These are phyloP conservation scores for Saturnia japonica DNA, from an alignment of 2,888 invertebrate species.

Conservation along the genomic window DNA sequence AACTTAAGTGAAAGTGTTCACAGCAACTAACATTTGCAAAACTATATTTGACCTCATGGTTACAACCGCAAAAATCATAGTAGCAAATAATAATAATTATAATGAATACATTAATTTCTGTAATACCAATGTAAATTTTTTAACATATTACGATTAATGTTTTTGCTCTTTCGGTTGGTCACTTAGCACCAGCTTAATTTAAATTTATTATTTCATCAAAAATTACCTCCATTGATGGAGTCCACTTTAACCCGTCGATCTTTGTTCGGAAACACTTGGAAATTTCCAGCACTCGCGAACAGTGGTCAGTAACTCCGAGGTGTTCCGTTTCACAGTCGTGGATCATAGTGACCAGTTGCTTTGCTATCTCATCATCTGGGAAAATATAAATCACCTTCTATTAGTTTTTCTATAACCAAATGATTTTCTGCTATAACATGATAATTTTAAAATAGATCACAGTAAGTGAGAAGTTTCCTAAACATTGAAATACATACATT, in stretches of 20 bases:
- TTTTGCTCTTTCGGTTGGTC: neutral
- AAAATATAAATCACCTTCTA: constrained; percentile 7
- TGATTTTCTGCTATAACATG: no score
- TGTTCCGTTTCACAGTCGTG: constrained; percentile 58
- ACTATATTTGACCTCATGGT: no score
- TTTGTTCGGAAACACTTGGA: constrained; percentile 69
- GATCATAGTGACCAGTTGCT: constrained; percentile 57
- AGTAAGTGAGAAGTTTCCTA: neutral
- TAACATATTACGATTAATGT: neutral
- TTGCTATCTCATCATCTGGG: constrained; percentile 61
- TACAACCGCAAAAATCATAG: no score
- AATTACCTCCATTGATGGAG: constrained; percentile 61
- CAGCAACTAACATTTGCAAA: no score
- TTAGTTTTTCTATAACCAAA: neutral
- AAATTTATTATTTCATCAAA: constrained; percentile 64
- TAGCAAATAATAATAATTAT: no score
- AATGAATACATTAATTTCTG: neutral
- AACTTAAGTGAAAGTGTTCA: no score
- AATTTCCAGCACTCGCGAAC: constrained; percentile 52
- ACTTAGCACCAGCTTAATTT: constrained; percentile 27
- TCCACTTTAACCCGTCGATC: constrained; percentile 70
- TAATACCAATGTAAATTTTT: neutral
- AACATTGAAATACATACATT: no score
- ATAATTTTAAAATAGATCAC: neutral
- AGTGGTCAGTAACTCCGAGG: constrained; percentile 46